Conservation (phyloP, 1,140 invertebrate genomes). For the Pentalonia nigronervosa region DNA sequence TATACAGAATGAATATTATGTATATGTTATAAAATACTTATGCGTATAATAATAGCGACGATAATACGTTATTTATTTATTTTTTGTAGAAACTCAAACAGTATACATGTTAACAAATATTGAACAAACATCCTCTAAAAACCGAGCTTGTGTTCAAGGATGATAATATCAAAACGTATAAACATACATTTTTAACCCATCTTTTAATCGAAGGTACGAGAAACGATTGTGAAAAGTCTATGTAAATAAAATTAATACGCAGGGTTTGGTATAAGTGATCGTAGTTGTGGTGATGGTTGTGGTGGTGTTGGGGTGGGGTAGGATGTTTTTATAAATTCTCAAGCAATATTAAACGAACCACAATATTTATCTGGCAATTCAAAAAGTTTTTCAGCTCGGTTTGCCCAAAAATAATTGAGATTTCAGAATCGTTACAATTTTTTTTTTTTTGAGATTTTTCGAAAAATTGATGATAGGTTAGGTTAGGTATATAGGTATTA, state of each 20-base stretch:
- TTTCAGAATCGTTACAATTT: not conserved
- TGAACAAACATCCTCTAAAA: conserved; percentile 36
- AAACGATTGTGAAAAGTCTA: not conserved
- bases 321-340: not conserved
- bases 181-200: not conserved
- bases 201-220: not conserved
- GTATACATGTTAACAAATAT: conserved; percentile 10
- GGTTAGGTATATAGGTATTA: too few species aligned
- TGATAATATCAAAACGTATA: not conserved
- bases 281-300: not conserved
- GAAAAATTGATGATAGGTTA: not conserved
- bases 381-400: not conserved
- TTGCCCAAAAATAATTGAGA: not conserved
- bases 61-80: conserved; percentile 31
- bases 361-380: not conserved
- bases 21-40: conserved; percentile 25
- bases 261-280: not conserved
- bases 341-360: not conserved
- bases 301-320: not conserved
- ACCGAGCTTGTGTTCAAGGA: not conserved
- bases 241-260: not conserved
- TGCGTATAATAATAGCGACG: not conserved
- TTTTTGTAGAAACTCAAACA: conserved; percentile 35
- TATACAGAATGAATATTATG: conserved; percentile 7
- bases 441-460: not conserved